A percentile compares a stretch with the other conserved stretches of the same genome.
Evolutionary conservation across 2,888 invertebrate genomes (phyloP).

Genomic region (Xanthia togata): DNA sequence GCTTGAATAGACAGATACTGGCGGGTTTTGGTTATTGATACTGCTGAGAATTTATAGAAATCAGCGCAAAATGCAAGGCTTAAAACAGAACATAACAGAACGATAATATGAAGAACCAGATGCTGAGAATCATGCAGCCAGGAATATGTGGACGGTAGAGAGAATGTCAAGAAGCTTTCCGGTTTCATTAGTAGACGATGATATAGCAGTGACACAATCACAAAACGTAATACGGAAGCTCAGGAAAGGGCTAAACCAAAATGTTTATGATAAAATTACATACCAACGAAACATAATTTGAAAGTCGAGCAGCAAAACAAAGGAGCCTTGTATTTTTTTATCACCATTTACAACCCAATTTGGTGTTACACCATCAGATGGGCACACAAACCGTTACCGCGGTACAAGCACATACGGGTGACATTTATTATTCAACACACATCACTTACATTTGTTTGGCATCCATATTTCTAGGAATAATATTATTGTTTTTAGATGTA

Average conservation of each 20-base stretch:
- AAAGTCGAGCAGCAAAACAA: conserved; percentile 40
- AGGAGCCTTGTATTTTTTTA: conserved; percentile 37
- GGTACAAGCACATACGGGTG: conserved; percentile 9
- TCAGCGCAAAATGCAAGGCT: neutral
- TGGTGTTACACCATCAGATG: conserved; percentile 49
- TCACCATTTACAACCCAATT: conserved; percentile 46
- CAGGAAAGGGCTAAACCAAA: neutral
- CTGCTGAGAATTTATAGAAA: neutral
- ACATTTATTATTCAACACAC: conserved; percentile 58
- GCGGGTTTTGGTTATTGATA: neutral
- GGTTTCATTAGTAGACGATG: neutral
- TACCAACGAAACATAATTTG: conserved; percentile 21
- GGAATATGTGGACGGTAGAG: neutral
- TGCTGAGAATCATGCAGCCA: neutral
- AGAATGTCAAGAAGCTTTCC: neutral
- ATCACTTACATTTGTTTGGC: conserved; percentile 51
- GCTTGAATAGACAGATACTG: neutral
- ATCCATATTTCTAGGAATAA: conserved; percentile 38
- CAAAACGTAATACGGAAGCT: neutral
- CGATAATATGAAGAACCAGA: neutral
- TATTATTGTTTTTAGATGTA: conserved; percentile 39
- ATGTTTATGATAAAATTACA: neutral
- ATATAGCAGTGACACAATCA: neutral
- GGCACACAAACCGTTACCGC: conserved; percentile 52
- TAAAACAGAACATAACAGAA: neutral